Percentiles rank a stretch among this genome's conserved stretches.
Evolutionary conservation across 2,113 vertebrate species (phyloP).

Genomic region (Corythoichthys haematopterus): DNA sequence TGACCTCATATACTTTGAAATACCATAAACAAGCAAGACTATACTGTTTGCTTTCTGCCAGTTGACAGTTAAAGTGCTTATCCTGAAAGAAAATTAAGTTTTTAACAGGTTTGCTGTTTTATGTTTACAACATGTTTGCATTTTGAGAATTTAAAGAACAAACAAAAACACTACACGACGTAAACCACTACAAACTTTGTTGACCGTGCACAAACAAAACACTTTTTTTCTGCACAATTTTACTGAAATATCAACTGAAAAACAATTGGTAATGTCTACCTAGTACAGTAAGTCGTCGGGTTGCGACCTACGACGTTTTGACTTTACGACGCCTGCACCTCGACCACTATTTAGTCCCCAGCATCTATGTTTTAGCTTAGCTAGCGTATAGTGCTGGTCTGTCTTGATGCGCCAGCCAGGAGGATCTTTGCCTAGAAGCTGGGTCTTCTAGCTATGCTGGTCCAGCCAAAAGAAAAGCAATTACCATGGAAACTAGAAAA

Average conservation of each 20-base stretch:
- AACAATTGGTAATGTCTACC: neutral
- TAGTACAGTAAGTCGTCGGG: neutral
- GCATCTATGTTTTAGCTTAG: too few relatives aligned
- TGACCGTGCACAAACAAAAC: neutral
- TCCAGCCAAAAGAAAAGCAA: too few relatives aligned
- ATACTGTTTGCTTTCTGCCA: neutral
- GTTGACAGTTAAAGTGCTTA: neutral
- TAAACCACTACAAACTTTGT: neutral
- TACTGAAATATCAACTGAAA: neutral
- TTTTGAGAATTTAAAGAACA: neutral
- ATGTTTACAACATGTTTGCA: constrained; percentile 12
- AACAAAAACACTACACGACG: neutral
- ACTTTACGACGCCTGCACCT: too few relatives aligned
- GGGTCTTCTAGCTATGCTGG: too few relatives aligned
- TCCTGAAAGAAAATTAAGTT: constrained; percentile 1
- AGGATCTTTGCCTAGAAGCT: too few relatives aligned
- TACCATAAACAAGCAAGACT: neutral
- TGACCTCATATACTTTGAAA: constrained; percentile 4
- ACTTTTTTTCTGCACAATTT: neutral
- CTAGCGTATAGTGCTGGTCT: too few relatives aligned
- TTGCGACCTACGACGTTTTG: too few relatives aligned
- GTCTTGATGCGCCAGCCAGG: too few relatives aligned
- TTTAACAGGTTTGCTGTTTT: constrained; percentile 6
- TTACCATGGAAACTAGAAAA: too few relatives aligned
- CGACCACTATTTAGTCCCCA: too few relatives aligned